Evolutionary conservation across 2,888 invertebrate species (phyloP), one percentile per base, ranked within the genome.

Genomic region (Mythimna ferrago): DNA sequence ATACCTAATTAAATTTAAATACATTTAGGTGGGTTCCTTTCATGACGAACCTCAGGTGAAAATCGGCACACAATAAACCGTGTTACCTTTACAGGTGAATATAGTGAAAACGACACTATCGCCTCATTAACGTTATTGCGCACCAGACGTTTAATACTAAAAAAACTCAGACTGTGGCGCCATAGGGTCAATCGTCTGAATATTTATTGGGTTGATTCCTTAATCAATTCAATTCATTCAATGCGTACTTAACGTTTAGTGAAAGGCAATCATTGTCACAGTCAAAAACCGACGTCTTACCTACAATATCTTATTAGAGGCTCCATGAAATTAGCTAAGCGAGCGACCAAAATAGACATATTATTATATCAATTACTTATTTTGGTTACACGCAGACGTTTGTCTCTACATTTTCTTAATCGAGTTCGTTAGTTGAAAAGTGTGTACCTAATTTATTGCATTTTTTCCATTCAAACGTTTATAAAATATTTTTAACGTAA

Each of bases 191-290:
- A 86, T 83, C 86, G 79, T 86, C 89, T 92, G 89, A 92, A 93
- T 93, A 94, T 92, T 92, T 87, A 93, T 90, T 82, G 81, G 71
- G 81, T 86, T 89, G 91, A 92, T 92, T 92, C 89, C 88, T 86
- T 90, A 89, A 88, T 90, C 81, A 88, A 91, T 92, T 92, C 88
- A 84, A 87, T 87, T 84, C 87, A 89, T 89, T 84, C 84, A 91
- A 86, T 87, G 67, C 86, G 87, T 87, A 71, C 63, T 67, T 71
- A 64, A 73, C 56, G 71, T 79, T 76, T 81, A 63, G 66, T 76
- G 67, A 73, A 70, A 77, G 51, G 56, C 61, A 80, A 81, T 74
- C 66, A 66, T 63, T 66, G 48, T 61, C 57, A 67, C 51, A 75
- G 53, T 60, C 41, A 71, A 66, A 72, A 65, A 60, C 60, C 11